Conservation (phyloP, 2,113 vertebrate species). For the Verasper variegatus region DNA sequence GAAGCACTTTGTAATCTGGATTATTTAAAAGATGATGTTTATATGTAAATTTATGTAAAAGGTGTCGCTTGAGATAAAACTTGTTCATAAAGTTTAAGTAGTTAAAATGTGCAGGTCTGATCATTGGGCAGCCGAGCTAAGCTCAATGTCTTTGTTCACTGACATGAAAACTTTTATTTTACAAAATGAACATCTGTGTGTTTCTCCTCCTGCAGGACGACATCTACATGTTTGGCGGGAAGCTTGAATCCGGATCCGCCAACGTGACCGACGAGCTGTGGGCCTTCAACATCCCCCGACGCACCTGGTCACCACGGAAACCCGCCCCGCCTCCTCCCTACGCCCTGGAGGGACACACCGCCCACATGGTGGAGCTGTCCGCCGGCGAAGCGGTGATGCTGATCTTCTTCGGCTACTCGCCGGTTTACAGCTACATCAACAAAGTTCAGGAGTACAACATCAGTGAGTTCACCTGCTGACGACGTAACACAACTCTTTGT, state of each 20-base stretch:
- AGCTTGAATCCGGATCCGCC: slow-evolving; percentile 86
- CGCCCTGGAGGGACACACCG: slow-evolving; percentile 90
- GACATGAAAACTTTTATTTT: too few species aligned
- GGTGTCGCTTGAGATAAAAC: too few species aligned
- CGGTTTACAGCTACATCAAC: slow-evolving; percentile 90
- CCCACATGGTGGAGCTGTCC: slow-evolving; percentile 88
- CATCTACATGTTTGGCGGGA: slow-evolving; percentile 94
- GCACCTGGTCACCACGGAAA: slow-evolving; percentile 84
- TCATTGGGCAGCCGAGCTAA: too few species aligned
- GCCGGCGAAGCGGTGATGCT: slow-evolving; percentile 89
- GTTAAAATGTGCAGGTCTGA: too few species aligned
- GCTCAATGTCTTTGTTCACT: too few species aligned
- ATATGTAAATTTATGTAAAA: too few species aligned
- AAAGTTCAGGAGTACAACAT: slow-evolving; percentile 92
- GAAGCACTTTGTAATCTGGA: background rate
- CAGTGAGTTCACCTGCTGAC: slow-evolving; percentile 49
- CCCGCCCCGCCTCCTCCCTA: slow-evolving; percentile 87
- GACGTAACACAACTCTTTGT: too few species aligned
- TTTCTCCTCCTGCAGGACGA: slow-evolving; percentile 78
- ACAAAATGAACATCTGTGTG: background rate
- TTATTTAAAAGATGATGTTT: background rate
- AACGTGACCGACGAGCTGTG: slow-evolving; percentile 91
- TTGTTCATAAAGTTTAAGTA: too few species aligned
- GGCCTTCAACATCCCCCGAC: slow-evolving; percentile 89
- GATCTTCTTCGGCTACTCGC: slow-evolving; percentile 90